Evolutionary conservation across 2,888 invertebrate genomes (phyloP).

Genomic region (Agrotis exclamationis): DNA sequence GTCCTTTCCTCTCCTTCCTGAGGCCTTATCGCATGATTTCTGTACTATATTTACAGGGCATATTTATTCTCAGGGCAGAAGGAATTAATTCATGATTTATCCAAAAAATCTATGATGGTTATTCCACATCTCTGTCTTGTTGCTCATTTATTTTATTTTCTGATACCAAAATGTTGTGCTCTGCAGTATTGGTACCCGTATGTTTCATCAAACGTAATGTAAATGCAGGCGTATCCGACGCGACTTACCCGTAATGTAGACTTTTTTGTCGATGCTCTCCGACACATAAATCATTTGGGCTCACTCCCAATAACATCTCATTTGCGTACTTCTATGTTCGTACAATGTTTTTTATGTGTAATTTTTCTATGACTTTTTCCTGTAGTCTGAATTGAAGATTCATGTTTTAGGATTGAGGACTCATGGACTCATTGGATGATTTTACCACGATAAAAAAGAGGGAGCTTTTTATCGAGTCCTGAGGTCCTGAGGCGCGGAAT

Average conservation of each 20-base stretch:
- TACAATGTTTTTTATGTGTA: neutral
- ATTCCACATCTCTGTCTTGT: too few relatives aligned
- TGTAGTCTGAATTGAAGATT: neutral
- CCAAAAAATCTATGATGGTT: too few relatives aligned
- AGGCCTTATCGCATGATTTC: too few relatives aligned
- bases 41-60: too few relatives aligned
- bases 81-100: too few relatives aligned
- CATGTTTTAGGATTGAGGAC: neutral
- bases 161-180: neutral
- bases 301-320: constrained; percentile 40
- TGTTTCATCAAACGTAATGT: constrained; percentile 49
- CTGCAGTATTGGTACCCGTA: neutral
- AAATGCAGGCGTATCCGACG: constrained; percentile 52
- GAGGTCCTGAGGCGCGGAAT: too few relatives aligned
- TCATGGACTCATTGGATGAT: too few relatives aligned
- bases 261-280: constrained; percentile 51
- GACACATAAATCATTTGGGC: constrained; percentile 56
- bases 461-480: too few relatives aligned
- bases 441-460: too few relatives aligned
- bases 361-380: neutral
- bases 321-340: constrained; percentile 33
- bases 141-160: too few relatives aligned
- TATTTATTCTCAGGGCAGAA: too few relatives aligned
- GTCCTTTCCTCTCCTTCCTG: too few relatives aligned
- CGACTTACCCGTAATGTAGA: constrained; percentile 28